Evolutionary conservation across 2,113 vertebrate species (phyloP), one percentile per base, ranked within the genome.

Genomic region (Pachyramphus minor): DNA sequence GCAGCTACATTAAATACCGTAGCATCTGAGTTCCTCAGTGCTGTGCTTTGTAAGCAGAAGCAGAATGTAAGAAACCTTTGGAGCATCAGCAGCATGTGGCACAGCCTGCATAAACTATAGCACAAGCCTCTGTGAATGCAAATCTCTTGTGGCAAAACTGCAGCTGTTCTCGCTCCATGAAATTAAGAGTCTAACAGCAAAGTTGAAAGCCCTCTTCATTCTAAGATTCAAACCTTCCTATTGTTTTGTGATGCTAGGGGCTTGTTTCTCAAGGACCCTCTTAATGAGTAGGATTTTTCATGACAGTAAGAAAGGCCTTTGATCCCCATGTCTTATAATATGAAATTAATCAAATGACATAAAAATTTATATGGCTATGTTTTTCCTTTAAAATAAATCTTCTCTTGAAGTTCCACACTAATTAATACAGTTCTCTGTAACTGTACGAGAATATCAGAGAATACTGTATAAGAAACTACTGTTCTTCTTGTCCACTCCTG

Each of bases 1-100:
- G 74, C 52, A 78, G 79, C 75, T 94, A 33, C 66, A 73, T 87
- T 77, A 90, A 96, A 95, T 84, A 24, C 87, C 47, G 71, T 13
- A 64, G 84, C 14, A 5, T 59, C 71, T 11, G 2, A 89, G 37
- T 27, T 76, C 33, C 31, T 86, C 71, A 20, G 69, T 62, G 44
- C 30, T 69, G 60, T 37, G 44, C 4, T 5, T 45, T 75, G 39
- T 31, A 59, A 81, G 64, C 56, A 91, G 72, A 75, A 72, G 37
- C 31, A 86, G 80, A 92, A 50, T 5, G 1, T 39, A 91, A 67
- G 47, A 87, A 85, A 55, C 3, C 28, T 80, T 28, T 58, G 41
- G 33, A 78, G 45, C 12, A 16, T 31, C 49, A 64, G 64, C 2
- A 6, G 22, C 0, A 0, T 4, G 0, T 30, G 31, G 27, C 69